Conservation (phyloP, 1,140 invertebrate genomes). For the Apis dorsata region DNA sequence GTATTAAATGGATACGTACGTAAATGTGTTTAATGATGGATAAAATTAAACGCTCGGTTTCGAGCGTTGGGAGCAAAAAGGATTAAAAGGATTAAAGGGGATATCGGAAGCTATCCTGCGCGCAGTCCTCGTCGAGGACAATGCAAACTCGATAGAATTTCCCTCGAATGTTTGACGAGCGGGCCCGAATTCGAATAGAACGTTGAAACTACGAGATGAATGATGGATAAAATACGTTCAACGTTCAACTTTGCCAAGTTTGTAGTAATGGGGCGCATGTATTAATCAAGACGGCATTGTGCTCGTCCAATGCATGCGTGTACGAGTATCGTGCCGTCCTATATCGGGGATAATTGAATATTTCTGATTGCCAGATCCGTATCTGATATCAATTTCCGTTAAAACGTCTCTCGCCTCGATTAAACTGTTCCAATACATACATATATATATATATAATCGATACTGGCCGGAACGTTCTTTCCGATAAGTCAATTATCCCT, state of each 20-base stretch:
- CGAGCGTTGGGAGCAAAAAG: not conserved
- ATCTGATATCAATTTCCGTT: not conserved
- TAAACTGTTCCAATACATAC: constrained; percentile 23
- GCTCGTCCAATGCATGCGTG: constrained; percentile 33
- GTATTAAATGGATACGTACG: too few relatives aligned
- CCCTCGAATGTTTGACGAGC: constrained; percentile 54
- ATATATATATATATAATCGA: not conserved
- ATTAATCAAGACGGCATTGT: constrained; percentile 60
- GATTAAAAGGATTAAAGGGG: constrained; percentile 21
- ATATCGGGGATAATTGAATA: constrained; percentile 52
- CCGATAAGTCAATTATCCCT: constrained; percentile 56
- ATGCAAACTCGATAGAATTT: constrained; percentile 42
- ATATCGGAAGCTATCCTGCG: not conserved
- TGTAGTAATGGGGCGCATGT: constrained; percentile 51
- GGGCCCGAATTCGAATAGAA: constrained; percentile 49
- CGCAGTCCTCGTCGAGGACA: not conserved
- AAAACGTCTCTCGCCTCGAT: constrained; percentile 31
- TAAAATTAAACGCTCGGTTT: not conserved
- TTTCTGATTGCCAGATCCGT: constrained; percentile 12
- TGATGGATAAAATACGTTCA: constrained; percentile 45
- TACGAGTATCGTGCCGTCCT: constrained; percentile 53
- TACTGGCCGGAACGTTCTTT: not conserved
- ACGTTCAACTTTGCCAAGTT: constrained; percentile 52
- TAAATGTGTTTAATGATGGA: not conserved
- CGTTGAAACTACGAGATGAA: constrained; percentile 51